These are phyloP conservation scores for Microhierax caerulescens DNA, from an alignment of 2,797 vertebrate species.

Conservation along the genomic window DNA sequence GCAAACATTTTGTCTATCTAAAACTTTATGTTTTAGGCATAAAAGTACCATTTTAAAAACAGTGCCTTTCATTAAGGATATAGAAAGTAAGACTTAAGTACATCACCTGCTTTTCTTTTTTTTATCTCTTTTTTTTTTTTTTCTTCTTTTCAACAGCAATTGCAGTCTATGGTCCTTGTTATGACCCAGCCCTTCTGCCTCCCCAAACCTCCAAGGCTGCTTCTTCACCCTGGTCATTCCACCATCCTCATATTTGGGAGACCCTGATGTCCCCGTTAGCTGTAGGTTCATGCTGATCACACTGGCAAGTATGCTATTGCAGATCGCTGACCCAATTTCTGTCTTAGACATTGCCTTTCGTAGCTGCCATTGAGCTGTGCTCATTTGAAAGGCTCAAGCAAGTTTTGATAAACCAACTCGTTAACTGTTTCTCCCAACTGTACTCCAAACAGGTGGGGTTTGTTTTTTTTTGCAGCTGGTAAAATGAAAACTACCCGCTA, in stretches of 20 bases:
- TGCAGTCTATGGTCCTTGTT: constrained; percentile 44
- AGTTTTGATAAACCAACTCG: constrained; percentile 64
- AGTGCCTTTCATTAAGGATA: constrained; percentile 80
- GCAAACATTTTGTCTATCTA: constrained; percentile 66
- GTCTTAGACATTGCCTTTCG: constrained; percentile 62
- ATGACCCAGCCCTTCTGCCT: constrained; percentile 39
- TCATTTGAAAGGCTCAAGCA: constrained; percentile 66
- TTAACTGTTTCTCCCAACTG: constrained; percentile 49
- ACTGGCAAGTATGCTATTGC: constrained; percentile 66
- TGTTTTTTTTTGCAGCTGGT: constrained; percentile 8
- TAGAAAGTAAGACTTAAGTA: constrained; percentile 68
- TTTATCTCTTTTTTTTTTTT: neutral
- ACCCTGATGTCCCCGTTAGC: constrained; percentile 56
- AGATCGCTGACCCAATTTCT: constrained; percentile 71
- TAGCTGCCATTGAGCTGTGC: constrained; percentile 56
- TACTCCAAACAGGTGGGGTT: neutral
- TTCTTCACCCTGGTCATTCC: constrained; percentile 38
- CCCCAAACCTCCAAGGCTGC: neutral
- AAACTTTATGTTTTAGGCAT: constrained; percentile 65
- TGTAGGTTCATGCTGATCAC: constrained; percentile 63
- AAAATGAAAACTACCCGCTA: constrained; percentile 44
- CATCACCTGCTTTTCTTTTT: constrained; percentile 18
- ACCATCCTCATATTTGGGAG: constrained; percentile 23
- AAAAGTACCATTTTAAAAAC: constrained; percentile 71
- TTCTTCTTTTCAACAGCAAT: constrained; percentile 45